phyloP scores from a whole-genome alignment of 2,888 invertebrate genomes.

The Acleris literana region DNA sequence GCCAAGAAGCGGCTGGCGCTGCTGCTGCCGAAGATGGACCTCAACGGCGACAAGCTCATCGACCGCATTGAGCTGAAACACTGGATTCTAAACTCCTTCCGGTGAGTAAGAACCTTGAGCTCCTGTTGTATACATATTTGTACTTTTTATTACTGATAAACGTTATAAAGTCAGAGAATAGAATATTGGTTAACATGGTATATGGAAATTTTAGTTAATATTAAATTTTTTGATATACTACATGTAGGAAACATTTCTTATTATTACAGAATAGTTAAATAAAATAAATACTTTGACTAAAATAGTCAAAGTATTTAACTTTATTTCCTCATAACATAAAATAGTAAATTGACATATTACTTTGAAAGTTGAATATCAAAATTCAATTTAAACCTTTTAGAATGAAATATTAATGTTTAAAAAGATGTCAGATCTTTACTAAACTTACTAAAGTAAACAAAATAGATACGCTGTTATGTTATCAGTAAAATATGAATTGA shows the following conservation, averaged over 20 bases:
- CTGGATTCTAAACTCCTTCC: conserved; percentile 97
- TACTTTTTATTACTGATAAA: not conserved
- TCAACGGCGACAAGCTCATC: conserved; percentile 90
- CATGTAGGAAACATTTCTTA: not conserved
- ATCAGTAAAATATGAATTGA: not conserved
- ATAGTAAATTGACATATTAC: too few species aligned
- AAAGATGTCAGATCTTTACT: too few species aligned
- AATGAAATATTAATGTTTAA: too few species aligned
- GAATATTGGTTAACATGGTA: conserved; percentile 5
- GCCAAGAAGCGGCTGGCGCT: conserved; percentile 89
- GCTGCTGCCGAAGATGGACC: conserved; percentile 94
- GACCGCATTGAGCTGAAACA: conserved; percentile 92
- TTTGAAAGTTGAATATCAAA: too few species aligned
- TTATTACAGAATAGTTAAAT: not conserved
- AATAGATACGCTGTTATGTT: not conserved
- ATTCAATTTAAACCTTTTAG: too few species aligned
- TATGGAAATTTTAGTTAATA: conserved; percentile 3
- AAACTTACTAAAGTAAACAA: too few species aligned
- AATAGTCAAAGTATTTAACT: not conserved
- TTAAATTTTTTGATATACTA: not conserved
- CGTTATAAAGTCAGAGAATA: not conserved
- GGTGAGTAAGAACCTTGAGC: conserved; percentile 73
- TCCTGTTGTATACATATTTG: not conserved
- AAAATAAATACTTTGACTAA: not conserved
- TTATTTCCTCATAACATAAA: too few species aligned